Evolutionary conservation across 37 sponge, comb jelly and placozoan species (phyloP).

Genomic region (Bolinopsis microptera): DNA sequence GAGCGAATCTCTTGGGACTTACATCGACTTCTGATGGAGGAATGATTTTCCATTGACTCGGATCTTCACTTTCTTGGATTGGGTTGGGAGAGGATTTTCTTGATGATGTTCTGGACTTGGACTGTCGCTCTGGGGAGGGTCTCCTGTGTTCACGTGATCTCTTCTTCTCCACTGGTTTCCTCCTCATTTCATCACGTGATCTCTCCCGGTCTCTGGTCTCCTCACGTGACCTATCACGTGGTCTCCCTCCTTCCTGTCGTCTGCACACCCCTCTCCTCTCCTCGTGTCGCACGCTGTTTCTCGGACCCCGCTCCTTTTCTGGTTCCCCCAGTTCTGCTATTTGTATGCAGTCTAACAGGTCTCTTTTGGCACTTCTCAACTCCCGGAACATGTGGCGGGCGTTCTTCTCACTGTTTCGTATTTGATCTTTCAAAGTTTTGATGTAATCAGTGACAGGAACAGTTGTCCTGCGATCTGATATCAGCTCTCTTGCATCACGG

Average conservation of each 20-base stretch:
- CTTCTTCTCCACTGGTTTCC: background rate
- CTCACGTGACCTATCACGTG: background rate
- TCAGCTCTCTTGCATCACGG: slow-evolving; percentile 27
- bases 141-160: background rate
- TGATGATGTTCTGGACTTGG: background rate
- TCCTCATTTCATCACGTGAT: background rate
- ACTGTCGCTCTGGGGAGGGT: background rate
- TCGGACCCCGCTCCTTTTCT: no score
- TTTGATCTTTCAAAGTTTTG: slow-evolving; percentile 30
- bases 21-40: slow-evolving; percentile 50
- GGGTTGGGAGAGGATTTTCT: slow-evolving; percentile 12
- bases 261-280: slow-evolving; percentile 24
- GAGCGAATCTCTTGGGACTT: slow-evolving; percentile 6
- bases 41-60: slow-evolving; percentile 5
- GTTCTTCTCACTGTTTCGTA: background rate
- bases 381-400: slow-evolving; percentile 14
- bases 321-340: background rate
- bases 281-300: background rate
- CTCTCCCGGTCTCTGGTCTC: background rate
- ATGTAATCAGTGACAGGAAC: slow-evolving; percentile 25
- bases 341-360: background rate
- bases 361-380: background rate
- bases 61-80: background rate
- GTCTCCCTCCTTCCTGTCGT: background rate
- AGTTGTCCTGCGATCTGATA: background rate